Evolutionary conservation across 2,113 vertebrate genomes (phyloP), one percentile per base, ranked within the genome.

Genomic region (Pelecanoides urinatrix): DNA sequence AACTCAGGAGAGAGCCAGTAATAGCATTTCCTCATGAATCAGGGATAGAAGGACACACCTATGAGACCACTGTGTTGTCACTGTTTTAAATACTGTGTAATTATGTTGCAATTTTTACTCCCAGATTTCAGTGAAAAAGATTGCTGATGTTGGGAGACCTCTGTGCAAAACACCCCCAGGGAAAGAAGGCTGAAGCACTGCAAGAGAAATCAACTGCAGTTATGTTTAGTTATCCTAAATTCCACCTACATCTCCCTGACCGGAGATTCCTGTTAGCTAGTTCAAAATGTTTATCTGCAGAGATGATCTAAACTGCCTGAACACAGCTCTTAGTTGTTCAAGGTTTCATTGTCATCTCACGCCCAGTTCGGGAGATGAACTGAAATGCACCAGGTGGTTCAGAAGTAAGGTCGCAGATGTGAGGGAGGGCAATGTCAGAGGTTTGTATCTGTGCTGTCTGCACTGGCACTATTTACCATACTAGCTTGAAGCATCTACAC

Each of bases 11-110:
- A 21, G 59, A 76, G 42, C 10, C 55, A 22, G 74, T 26, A 38
- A 1, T 2, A 21, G 23, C 2, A 0, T 52, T 61, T 49, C 49
- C 49, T 29, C 13, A 3, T 16, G 66, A 53, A 13, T 52, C 36
- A 12, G 66, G 29, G 38, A 5, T 6, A 80, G 58, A 6, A 71
- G 38, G 50, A 17, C 89, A 27, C 89, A 18, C 62, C 88, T 73
- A 2, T 16, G 81, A 76, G 62, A 29, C 66, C 66, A 23, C 66
- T 8, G 47, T 3, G 25, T 22, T 81, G 68, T 65, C 80, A 49
- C 21, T 25, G 47, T 27, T 86, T 74, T 6, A 49, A 88, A n/a
- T 2, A 0, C 30, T 7, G 22, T 11, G 9, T 9, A 4, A 19
- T 52, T 12, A 3, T 82, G 83, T 55, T 2, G 78, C 65, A 81